These are phyloP conservation scores for Rhinichthys osculus DNA, from an alignment of 2,797 vertebrate genomes.

Conservation along the genomic window DNA sequence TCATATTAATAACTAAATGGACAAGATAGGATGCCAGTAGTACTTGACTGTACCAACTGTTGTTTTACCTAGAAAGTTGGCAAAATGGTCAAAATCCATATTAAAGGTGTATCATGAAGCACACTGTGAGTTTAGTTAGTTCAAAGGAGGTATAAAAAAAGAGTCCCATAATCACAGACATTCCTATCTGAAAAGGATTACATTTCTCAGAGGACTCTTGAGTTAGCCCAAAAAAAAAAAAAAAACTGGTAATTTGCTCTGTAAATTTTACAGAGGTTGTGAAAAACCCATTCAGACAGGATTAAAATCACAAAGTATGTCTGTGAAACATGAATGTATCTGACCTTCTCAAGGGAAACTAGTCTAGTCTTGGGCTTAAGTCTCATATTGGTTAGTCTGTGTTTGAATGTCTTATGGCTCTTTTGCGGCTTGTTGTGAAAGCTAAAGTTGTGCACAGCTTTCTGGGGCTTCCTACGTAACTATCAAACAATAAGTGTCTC, in stretches of 20 bases:
- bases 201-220: background rate
- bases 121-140: background rate
- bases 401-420: constrained; percentile 1
- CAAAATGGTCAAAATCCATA: background rate
- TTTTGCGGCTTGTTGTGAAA: constrained; percentile 47
- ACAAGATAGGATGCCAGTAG: background rate
- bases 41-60: background rate
- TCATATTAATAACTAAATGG: background rate
- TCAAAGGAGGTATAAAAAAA: background rate
- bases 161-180: background rate
- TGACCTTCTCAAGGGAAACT: background rate
- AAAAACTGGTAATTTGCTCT: constrained; percentile 2
- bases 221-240: background rate
- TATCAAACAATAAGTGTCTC: constrained; percentile 81
- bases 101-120: background rate
- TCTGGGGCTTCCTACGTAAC: constrained; percentile 72
- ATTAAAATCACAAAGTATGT: constrained; percentile 15
- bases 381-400: constrained; percentile 5
- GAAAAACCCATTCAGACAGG: background rate
- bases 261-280: background rate
- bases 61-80: background rate
- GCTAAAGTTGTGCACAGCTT: constrained; percentile 33
- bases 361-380: constrained; percentile 4
- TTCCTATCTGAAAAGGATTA: background rate
- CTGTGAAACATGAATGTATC: background rate